phyloP scores from a whole-genome alignment of 2,797 vertebrate species.

The Smutsia gigantea region DNA sequence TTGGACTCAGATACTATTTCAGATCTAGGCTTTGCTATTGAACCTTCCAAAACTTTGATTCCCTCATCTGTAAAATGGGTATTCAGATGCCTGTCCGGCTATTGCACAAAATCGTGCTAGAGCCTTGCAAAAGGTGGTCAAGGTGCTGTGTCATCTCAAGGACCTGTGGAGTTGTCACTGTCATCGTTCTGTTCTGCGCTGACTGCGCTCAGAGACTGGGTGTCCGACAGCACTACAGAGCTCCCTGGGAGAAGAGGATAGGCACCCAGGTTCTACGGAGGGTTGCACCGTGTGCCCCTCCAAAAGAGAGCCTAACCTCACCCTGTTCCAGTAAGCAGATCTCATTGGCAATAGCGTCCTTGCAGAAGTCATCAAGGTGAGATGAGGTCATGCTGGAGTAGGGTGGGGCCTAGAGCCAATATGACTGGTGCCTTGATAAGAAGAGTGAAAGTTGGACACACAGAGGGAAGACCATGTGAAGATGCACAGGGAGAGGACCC shows the following conservation, averaged over 20 bases:
- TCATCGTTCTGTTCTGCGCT: not conserved
- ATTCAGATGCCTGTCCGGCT: accelerated
- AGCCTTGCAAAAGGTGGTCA: not conserved
- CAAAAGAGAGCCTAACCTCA: not conserved
- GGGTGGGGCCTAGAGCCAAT: not conserved
- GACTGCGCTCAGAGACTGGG: not conserved
- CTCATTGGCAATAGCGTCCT: not conserved
- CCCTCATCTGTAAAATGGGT: not conserved
- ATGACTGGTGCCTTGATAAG: not conserved
- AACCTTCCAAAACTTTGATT: not conserved
- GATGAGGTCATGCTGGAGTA: not conserved
- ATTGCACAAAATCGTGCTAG: accelerated
- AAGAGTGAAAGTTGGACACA: not conserved
- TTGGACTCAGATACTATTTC: not conserved
- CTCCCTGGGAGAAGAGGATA: not conserved
- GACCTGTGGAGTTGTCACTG: accelerated
- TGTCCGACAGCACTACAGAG: not conserved
- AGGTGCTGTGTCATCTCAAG: accelerated
- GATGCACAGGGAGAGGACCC: not conserved
- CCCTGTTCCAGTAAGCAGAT: not conserved
- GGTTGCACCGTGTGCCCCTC: accelerated
- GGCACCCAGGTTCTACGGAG: accelerated
- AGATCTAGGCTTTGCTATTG: not conserved
- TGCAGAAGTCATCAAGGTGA: not conserved
- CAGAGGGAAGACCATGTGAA: not conserved